Base-by-base conservation (phyloP, 2,888 invertebrate genomes). In the Petrolisthes cinctipes region DNA sequence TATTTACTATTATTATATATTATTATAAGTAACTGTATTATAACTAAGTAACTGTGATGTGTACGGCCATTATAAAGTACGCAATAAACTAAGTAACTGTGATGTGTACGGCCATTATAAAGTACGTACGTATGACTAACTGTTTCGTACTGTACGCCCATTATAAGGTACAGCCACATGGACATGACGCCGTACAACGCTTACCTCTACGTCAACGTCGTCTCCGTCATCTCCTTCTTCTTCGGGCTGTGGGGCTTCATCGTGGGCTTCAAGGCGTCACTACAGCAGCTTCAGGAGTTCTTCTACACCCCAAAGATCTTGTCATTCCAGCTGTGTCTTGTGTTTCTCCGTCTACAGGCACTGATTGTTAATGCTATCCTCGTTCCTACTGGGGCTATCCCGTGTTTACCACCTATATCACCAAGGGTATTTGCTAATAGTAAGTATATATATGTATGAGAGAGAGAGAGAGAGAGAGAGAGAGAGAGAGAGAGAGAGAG, bases 161-260 rank as follows among this genome's bases (percentile, higher is more conserved):
- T 37, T 37, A 37, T 37, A 37, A 89, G 89, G 82, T 89, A 89
- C 83, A 53, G 78, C 51, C 85, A 87, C 75, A 75, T 78, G 23
- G 76, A 86, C 79, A 66, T 87, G 66, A 53, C 76, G 4, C 80
- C 81, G 56, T 80, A 51, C 80, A 85, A 86, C 79, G 84, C 86
- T 23, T 88, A 82, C 78, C 75, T 88, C 20, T 90, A 90, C 85
- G 82, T 90, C 56, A 86, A 82, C 85, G 51, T 83, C 9, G 14
- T 85, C 53, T 81, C 88, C 53, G 83, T 80, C 66, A 53, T 71
- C 9, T 90, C 90, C 53, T 90, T 90, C 56, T 11, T 78, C 79
- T 88, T 90, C 81, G 90, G 86, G 4, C 78, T 90, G 54, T 90
- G 90, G 90, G 89, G 87, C 68, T 90, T 90, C 86, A 87, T 90